Percentiles rank a stretch among this genome's conserved stretches.
Evolutionary conservation across 2,797 vertebrate species (phyloP).

Genomic region (Phoebastria nigripes): DNA sequence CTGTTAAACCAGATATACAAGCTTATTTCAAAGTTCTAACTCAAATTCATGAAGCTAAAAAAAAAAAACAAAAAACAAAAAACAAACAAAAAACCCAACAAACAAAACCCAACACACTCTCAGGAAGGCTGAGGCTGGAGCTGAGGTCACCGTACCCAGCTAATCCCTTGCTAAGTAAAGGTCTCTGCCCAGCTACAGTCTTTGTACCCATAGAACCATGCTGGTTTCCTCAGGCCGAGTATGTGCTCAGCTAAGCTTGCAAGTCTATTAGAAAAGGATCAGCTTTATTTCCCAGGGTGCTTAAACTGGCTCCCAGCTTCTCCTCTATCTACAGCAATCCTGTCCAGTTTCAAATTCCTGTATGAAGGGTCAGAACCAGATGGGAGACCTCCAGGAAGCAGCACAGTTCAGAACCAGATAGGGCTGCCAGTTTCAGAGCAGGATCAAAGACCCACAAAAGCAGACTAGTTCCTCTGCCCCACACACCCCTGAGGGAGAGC

Average conservation of each 20-base stretch:
- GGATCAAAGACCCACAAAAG: not conserved
- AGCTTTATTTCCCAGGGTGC: not conserved
- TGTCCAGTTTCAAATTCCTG: not conserved
- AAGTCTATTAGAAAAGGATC: not conserved
- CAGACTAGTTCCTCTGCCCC: not conserved
- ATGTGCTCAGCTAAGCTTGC: not conserved
- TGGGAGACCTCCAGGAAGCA: not conserved
- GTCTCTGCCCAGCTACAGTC: not conserved
- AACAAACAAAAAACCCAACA: not conserved
- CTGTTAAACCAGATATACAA: not conserved
- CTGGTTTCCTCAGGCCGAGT: not conserved
- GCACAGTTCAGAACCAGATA: not conserved
- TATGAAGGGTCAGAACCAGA: not conserved
- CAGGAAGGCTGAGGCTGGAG: not conserved
- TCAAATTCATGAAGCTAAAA: not conserved
- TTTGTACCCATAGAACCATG: not conserved
- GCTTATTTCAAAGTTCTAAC: not conserved
- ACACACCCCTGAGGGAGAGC: not conserved
- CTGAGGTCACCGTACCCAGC: not conserved
- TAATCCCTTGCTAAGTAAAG: not conserved
- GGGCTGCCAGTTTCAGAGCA: not conserved
- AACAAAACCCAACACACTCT: not conserved
- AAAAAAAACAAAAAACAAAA: not conserved
- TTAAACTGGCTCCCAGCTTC: not conserved
- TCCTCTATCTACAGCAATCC: fast-evolving